Percentiles rank a stretch among this genome's conserved stretches.
These are phyloP conservation scores for Hemibagrus guttatus DNA, from an alignment of 2,797 vertebrate species.

Conservation along the genomic window DNA sequence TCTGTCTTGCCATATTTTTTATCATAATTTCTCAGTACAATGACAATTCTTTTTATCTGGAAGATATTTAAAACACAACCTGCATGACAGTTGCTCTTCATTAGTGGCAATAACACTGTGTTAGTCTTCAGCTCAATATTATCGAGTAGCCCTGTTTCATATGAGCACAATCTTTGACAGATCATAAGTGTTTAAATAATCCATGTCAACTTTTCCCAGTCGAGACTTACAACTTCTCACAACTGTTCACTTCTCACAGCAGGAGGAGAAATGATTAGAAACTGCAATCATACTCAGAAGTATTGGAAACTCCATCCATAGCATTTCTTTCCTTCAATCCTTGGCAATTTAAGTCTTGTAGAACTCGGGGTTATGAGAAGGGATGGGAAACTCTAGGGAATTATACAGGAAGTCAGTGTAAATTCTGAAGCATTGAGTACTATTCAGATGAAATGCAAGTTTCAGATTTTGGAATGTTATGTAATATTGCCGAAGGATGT, in stretches of 20 bases:
- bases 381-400: neutral
- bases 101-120: neutral
- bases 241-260: neutral
- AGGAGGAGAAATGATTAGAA: neutral
- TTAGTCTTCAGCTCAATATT: conserved; percentile 10
- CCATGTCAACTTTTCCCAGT: neutral
- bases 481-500: neutral
- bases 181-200: neutral
- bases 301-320: neutral
- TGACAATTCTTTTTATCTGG: neutral
- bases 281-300: neutral
- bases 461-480: neutral
- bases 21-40: neutral
- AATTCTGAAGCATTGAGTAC: neutral
- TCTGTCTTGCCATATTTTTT: neutral
- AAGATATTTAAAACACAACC: neutral
- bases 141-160: neutral
- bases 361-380: neutral
- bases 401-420: neutral
- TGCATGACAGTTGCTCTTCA: neutral
- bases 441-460: neutral
- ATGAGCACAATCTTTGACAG: neutral
- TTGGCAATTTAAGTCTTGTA: too few species aligned
- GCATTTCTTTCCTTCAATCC: neutral
- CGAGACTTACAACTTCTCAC: neutral